A percentile compares a stretch with the other conserved stretches of the same genome.
These are phyloP conservation scores for Mimumesa dahlbomi DNA, from an alignment of 2,888 invertebrate genomes.

Conservation along the genomic window DNA sequence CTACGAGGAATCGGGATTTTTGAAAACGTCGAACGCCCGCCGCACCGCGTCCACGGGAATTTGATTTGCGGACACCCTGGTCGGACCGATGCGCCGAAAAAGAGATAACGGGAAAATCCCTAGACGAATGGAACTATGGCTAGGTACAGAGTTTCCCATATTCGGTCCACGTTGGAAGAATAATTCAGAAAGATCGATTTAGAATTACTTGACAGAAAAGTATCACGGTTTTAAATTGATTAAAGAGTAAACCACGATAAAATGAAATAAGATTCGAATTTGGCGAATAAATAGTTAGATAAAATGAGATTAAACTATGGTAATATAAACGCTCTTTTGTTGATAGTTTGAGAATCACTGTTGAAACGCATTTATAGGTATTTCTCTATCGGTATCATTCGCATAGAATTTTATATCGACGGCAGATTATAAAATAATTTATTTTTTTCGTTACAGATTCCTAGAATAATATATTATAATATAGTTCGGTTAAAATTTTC, in stretches of 20 bases:
- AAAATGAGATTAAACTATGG: background rate
- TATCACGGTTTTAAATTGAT: too few relatives aligned
- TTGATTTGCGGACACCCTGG: slow-evolving; percentile 53
- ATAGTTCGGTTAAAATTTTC: background rate
- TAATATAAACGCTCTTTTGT: background rate
- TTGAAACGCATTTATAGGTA: slow-evolving; percentile 3
- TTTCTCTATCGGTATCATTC: background rate
- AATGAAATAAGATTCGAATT: background rate
- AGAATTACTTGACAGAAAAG: too few relatives aligned
- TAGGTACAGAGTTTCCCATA: slow-evolving; percentile 17
- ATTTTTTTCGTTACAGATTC: slow-evolving; percentile 1
- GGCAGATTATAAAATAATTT: background rate
- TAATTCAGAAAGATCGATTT: background rate
- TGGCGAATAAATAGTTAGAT: background rate
- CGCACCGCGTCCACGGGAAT: slow-evolving; percentile 49
- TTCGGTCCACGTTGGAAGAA: background rate
- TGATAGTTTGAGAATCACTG: slow-evolving; percentile 15
- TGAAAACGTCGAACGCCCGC: slow-evolving; percentile 53
- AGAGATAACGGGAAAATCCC: slow-evolving; percentile 45
- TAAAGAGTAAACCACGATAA: too few relatives aligned
- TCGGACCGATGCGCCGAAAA: too few relatives aligned
- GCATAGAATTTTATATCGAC: background rate
- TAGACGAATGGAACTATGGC: slow-evolving; percentile 10
- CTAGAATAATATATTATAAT: background rate
- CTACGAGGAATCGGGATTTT: slow-evolving; percentile 39